Evolutionary conservation across 2,888 invertebrate species (phyloP).

Genomic region (Drosophila lacicola): DNA sequence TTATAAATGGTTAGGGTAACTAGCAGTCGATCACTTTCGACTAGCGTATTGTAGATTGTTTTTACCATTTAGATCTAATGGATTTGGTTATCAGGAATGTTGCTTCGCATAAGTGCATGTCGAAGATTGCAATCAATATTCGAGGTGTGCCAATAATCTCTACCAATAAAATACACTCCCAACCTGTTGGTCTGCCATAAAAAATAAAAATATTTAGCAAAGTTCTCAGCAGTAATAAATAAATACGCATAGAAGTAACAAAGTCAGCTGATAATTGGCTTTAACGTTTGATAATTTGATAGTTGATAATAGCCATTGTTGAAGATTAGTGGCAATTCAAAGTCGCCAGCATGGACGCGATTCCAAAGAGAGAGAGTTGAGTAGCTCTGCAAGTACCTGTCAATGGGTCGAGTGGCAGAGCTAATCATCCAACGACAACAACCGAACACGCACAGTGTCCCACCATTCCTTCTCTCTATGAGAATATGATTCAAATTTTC

Average conservation of each 20-base stretch:
- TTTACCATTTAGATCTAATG: neutral
- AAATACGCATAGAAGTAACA: slow-evolving; percentile 5
- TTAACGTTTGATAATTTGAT: slow-evolving; percentile 54
- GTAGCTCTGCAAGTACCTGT: slow-evolving; percentile 28
- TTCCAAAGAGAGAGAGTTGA: slow-evolving; percentile 1
- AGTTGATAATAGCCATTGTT: slow-evolving; percentile 51
- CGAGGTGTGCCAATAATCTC: neutral
- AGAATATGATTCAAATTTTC: too few species aligned
- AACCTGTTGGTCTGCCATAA: neutral
- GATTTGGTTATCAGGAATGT: neutral
- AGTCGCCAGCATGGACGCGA: neutral
- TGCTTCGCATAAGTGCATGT: neutral
- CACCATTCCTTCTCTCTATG: too few species aligned
- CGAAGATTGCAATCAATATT: neutral
- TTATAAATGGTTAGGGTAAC: neutral
- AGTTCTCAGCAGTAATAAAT: slow-evolving; percentile 17
- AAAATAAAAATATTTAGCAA: neutral
- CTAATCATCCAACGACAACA: slow-evolving; percentile 41
- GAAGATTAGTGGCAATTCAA: slow-evolving; percentile 46
- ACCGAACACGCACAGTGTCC: slow-evolving; percentile 1
- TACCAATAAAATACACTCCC: neutral
- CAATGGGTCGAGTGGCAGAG: slow-evolving; percentile 50
- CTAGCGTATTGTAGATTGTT: neutral
- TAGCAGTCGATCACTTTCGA: neutral
- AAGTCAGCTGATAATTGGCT: slow-evolving; percentile 38